phyloP scores from a whole-genome alignment of 2,113 vertebrate species.

The Crotophaga sulcirostris region DNA sequence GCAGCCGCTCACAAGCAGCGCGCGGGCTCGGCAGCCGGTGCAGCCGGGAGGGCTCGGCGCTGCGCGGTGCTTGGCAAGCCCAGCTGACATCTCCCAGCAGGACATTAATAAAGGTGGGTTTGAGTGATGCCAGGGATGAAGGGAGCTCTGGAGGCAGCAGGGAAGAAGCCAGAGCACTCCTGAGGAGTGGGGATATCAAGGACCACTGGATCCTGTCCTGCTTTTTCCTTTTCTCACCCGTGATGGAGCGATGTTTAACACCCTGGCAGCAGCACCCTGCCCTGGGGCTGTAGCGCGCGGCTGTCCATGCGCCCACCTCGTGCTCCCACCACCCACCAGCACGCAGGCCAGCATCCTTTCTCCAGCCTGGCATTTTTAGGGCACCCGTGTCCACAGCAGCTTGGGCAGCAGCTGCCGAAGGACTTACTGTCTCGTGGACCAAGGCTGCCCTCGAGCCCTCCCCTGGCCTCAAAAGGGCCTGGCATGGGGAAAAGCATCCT shows the following conservation, averaged over 20 bases:
- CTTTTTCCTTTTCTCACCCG: not conserved
- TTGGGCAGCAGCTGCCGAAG: not conserved
- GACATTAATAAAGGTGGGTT: not conserved
- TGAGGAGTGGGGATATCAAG: not conserved
- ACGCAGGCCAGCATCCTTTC: rapidly evolving
- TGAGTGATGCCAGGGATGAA: not conserved
- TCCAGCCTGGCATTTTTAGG: not conserved
- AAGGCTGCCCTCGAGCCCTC: not conserved
- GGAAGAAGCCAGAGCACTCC: not conserved
- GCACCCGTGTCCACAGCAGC: not conserved
- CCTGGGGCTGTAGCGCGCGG: not conserved
- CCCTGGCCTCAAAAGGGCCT: rapidly evolving
- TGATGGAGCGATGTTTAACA: not conserved
- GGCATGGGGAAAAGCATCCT: not conserved
- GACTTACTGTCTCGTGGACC: rapidly evolving
- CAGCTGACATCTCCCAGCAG: not conserved
- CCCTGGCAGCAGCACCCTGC: not conserved
- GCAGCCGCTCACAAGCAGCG: rapidly evolving
- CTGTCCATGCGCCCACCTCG: not conserved
- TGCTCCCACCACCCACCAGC: not conserved
- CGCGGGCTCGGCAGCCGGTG: not conserved
- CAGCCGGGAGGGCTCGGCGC: not conserved
- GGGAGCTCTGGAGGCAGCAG: not conserved
- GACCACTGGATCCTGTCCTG: not conserved
- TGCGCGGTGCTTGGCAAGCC: not conserved